phyloP scores from a whole-genome alignment of 2,797 vertebrate species.

The Myripristis jacobus region DNA sequence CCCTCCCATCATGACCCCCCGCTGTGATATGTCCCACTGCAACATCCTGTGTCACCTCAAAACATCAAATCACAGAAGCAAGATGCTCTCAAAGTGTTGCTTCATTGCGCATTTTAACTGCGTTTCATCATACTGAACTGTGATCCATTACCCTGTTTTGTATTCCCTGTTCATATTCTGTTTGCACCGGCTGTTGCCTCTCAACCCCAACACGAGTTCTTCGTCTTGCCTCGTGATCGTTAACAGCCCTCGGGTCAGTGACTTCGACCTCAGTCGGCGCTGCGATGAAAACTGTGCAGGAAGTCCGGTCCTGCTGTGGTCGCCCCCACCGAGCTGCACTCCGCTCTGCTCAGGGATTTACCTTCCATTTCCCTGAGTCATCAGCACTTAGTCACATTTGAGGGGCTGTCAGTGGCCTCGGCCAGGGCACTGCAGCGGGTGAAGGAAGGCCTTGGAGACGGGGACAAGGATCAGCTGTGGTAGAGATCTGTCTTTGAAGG shows the following conservation, averaged over 20 bases:
- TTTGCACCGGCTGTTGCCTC: neutral
- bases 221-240: neutral
- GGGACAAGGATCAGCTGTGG: neutral
- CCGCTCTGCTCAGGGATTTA: neutral
- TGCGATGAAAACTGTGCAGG: constrained; percentile 27
- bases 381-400: constrained; percentile 10
- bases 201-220: neutral
- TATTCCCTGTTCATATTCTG: too few species aligned
- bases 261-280: constrained; percentile 37
- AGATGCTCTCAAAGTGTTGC: too few species aligned
- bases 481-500: constrained; percentile 33
- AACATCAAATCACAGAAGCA: too few species aligned
- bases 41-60: too few species aligned
- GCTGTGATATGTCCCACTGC: too few species aligned
- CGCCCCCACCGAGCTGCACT: constrained; percentile 7
- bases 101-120: too few species aligned
- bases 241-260: neutral
- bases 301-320: neutral
- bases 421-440: neutral
- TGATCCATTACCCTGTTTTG: too few species aligned
- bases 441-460: constrained; percentile 14
- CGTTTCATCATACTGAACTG: too few species aligned
- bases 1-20: too few species aligned
- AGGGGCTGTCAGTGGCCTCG: neutral
- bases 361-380: neutral